Evolutionary conservation across 1,140 invertebrate genomes (phyloP), one percentile per base, ranked within the genome.

Genomic region (Mylabris phalerata): DNA sequence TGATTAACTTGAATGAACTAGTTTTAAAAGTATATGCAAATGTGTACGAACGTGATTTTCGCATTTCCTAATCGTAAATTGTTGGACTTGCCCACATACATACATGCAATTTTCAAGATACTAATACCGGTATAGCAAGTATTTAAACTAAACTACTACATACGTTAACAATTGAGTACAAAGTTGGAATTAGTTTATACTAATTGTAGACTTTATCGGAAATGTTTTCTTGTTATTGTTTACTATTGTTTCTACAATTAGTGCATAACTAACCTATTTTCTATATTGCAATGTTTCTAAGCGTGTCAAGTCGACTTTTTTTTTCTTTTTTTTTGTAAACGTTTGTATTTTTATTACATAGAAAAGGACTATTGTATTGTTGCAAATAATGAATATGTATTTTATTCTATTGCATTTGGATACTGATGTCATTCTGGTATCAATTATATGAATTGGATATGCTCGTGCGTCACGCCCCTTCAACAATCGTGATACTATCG

Each of bases 381-480:
- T 19, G 19, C 19, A 19, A 32, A 5, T 5, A 32, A 32, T 32
- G 32, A 32, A 32, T 32, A 32, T 32, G 32, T 32, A 32, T 32
- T 32, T 32, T 32, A 32, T 32, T 32, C 32, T 32, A 32, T 32
- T 32, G 32, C 4, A 32, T 32, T 32, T 32, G 32, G 32, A 5
- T 32, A 32, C 32, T 32, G 32, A 32, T 60, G 44, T 55, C 49
- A 60, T 64, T 62, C 60, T 60, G 59, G 62, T 62, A 64, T 60
- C 62, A 66, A 66, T 66, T 66, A 64, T 54, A 40, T 59, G 57
- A 62, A 66, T 59, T 64, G 57, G 48, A 32, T 50, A 55, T 62
- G 49, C 42, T 68, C 67, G 67, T 68, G 67, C 52, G 64, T 62
- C 67, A 68, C 67, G 67, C 67, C 67, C 63, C 48, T 48, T n/a